Evolutionary conservation across 2,888 invertebrate species (phyloP).

Genomic region (Priocnemis perturbator): DNA sequence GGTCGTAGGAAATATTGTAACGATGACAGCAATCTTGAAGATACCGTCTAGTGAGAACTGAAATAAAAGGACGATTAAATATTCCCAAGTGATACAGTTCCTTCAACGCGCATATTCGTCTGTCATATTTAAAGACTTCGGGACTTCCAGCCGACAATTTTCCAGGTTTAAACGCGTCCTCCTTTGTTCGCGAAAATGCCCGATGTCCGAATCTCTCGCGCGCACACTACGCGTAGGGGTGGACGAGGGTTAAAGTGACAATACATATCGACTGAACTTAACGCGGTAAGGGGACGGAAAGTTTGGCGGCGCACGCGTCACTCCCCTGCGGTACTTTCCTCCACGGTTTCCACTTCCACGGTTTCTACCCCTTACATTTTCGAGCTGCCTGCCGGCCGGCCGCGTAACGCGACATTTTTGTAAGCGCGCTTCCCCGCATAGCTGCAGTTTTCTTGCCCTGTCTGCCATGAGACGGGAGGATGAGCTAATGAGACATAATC

Average conservation of each 20-base stretch:
- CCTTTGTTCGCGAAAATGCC: background rate
- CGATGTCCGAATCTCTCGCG: background rate
- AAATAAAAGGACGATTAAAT: too few relatives aligned
- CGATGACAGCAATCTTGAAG: too few relatives aligned
- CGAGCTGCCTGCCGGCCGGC: conserved; percentile 3
- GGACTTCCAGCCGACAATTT: too few relatives aligned
- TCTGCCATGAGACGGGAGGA: too few relatives aligned
- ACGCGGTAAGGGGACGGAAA: conserved; percentile 19
- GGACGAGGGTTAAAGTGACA: conserved; percentile 17
- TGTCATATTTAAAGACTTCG: too few relatives aligned
- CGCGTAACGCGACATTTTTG: conserved; percentile 12
- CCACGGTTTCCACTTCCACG: conserved; percentile 5
- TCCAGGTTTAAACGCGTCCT: conserved; percentile 20
- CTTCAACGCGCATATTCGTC: too few relatives aligned
- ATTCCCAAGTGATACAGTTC: too few relatives aligned
- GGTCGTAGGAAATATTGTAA: too few relatives aligned
- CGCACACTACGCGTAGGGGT: background rate
- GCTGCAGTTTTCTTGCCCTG: conserved; percentile 1
- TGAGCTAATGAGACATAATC: too few relatives aligned
- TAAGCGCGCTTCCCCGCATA: background rate
- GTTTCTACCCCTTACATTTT: conserved; percentile 20
- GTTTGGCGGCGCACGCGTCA: conserved; percentile 24
- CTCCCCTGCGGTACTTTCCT: conserved; percentile 9
- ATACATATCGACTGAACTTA: conserved; percentile 24
- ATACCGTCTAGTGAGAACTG: too few relatives aligned